Percentiles rank a stretch among this genome's conserved stretches.
These are phyloP conservation scores for Liparis tanakae DNA, from an alignment of 2,797 vertebrate genomes.

Conservation along the genomic window DNA sequence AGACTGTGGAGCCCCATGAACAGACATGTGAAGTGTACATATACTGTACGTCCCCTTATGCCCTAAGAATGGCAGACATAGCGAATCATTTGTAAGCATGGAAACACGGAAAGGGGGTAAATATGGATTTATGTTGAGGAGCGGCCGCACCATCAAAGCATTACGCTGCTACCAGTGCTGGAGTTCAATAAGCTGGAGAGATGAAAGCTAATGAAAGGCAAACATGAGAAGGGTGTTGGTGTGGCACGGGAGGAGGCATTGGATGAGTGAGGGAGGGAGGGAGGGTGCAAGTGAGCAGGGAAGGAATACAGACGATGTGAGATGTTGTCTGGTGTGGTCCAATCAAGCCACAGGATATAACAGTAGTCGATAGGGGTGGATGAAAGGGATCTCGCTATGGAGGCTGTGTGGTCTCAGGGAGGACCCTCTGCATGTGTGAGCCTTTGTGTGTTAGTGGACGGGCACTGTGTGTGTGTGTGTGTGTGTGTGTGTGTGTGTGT, in stretches of 20 bases:
- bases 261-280: constrained; percentile 25
- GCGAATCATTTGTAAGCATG: constrained; percentile 77
- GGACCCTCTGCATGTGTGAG: constrained; percentile 49
- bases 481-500: constrained; percentile 16
- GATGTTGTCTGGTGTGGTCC: constrained; percentile 77
- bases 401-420: constrained; percentile 71
- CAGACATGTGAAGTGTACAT: constrained; percentile 31
- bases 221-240: constrained; percentile 73
- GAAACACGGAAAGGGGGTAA: constrained; percentile 75
- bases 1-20: constrained; percentile 16
- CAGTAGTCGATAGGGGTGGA: constrained; percentile 77
- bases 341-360: constrained; percentile 79
- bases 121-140: constrained; percentile 82
- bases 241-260: constrained; percentile 48
- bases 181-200: constrained; percentile 83
- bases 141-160: constrained; percentile 79
- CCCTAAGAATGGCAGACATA: constrained; percentile 63
- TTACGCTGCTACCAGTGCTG: constrained; percentile 78
- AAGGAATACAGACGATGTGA: constrained; percentile 59
- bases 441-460: constrained; percentile 45
- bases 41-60: constrained; percentile 41
- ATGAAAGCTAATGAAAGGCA: constrained; percentile 88
- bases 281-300: constrained; percentile 33
- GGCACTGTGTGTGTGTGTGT: constrained; percentile 28
- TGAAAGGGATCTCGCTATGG: constrained; percentile 76